phyloP scores from a whole-genome alignment of 2,888 invertebrate genomes.

The Thereva unica region DNA sequence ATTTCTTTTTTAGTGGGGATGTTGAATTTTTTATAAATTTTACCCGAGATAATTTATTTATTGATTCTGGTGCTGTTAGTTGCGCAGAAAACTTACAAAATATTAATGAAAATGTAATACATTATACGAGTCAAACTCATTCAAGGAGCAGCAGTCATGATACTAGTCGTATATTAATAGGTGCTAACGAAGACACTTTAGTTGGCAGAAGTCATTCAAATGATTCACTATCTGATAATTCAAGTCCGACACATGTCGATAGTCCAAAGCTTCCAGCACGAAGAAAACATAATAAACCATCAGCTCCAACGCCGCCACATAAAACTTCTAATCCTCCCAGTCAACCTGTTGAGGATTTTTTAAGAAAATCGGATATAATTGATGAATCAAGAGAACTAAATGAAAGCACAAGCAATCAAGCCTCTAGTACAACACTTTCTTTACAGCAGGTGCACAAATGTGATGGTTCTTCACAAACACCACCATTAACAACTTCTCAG shows the following conservation, averaged over 20 bases:
- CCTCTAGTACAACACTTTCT: slow-evolving; percentile 39
- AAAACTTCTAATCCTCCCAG: slow-evolving; percentile 8
- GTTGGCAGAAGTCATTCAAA: slow-evolving; percentile 66
- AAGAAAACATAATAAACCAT: slow-evolving; percentile 75
- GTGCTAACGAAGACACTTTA: slow-evolving; percentile 23
- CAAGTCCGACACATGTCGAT: slow-evolving; percentile 69
- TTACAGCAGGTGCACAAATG: slow-evolving; percentile 39
- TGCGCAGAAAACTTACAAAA: slow-evolving; percentile 14
- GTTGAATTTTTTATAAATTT: slow-evolving; percentile 72
- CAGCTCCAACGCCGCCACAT: slow-evolving; percentile 69
- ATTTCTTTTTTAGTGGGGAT: slow-evolving; percentile 74
- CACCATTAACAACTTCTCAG: slow-evolving; percentile 37
- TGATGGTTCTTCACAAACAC: slow-evolving; percentile 45
- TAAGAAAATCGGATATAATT: not conserved
- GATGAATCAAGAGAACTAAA: slow-evolving; percentile 6
- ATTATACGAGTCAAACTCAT: slow-evolving; percentile 51
- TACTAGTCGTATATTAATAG: slow-evolving; percentile 61
- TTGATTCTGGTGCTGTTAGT: slow-evolving; percentile 51
- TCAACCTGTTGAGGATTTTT: not conserved
- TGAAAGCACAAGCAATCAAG: not conserved
- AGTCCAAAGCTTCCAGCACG: slow-evolving; percentile 75
- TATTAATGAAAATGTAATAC: slow-evolving; percentile 43
- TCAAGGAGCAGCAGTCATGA: slow-evolving; percentile 66
- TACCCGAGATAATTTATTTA: slow-evolving; percentile 63
- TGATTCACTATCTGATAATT: slow-evolving; percentile 69